Evolutionary conservation across 1,140 invertebrate genomes (phyloP).

Genomic region (Pseudomyrmex pallidus): DNA sequence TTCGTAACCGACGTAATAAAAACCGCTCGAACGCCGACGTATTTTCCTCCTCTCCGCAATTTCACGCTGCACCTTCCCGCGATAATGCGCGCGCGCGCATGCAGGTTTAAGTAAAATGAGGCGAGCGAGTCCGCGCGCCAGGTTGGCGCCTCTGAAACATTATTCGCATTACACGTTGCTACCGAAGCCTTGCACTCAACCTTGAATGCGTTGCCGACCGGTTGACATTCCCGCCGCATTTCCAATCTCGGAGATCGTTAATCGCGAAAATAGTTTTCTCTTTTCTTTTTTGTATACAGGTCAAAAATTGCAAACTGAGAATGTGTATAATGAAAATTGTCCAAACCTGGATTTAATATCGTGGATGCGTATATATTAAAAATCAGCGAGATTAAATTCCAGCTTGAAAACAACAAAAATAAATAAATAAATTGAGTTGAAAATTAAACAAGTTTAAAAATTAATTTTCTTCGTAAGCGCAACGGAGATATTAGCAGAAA

Average conservation of each 20-base stretch:
- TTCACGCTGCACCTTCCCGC: constrained; percentile 19
- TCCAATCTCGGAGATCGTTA: constrained; percentile 7
- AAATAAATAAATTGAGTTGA: no score
- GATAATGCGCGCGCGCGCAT: constrained; percentile 30
- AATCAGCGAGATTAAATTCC: no score
- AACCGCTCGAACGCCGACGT: constrained; percentile 42
- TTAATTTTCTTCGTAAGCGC: no score
- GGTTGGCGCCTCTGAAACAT: constrained; percentile 58
- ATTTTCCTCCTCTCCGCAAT: constrained; percentile 49
- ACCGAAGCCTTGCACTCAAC: constrained; percentile 32
- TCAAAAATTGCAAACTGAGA: background rate
- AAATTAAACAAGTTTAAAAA: no score
- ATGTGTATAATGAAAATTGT: background rate
- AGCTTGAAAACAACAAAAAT: no score
- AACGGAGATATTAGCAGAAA: no score
- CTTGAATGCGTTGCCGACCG: constrained; percentile 52
- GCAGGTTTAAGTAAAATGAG: background rate
- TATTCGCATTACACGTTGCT: constrained; percentile 33
- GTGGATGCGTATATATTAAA: no score
- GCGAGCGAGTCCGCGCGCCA: constrained; percentile 31
- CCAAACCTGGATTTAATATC: background rate
- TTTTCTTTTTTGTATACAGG: background rate
- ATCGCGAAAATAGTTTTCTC: constrained; percentile 5
- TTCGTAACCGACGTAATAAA: constrained; percentile 60
- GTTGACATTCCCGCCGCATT: constrained; percentile 30